Conservation (phyloP, 35 echinoderm and acorn worm species). For the Nesometra sesokonis region DNA sequence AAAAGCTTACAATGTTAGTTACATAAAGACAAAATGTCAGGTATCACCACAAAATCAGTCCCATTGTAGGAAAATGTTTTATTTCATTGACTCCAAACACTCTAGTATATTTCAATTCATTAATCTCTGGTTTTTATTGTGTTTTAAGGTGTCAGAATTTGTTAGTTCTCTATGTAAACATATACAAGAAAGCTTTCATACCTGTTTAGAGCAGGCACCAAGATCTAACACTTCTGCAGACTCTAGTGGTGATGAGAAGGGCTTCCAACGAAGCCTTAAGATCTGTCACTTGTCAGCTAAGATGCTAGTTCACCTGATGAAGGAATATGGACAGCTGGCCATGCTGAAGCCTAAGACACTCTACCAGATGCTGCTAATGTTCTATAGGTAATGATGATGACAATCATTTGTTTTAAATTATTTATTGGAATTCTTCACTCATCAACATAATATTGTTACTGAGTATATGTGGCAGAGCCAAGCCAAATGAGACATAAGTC, state of each 20-base stretch:
- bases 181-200: constrained; percentile 54
- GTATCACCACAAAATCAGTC: too few relatives aligned
- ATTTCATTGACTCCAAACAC: too few relatives aligned
- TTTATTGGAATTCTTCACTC: too few relatives aligned
- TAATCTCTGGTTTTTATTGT: background rate
- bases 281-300: constrained; percentile 71
- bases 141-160: constrained; percentile 30
- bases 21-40: too few relatives aligned
- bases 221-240: background rate
- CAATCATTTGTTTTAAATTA: too few relatives aligned
- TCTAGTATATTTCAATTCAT: background rate
- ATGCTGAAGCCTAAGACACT: constrained; percentile 23
- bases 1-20: too few relatives aligned
- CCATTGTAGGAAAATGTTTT: too few relatives aligned
- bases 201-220: constrained; percentile 45
- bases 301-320: constrained; percentile 82
- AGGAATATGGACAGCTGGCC: constrained; percentile 53
- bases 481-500: too few relatives aligned
- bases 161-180: constrained; percentile 44
- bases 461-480: too few relatives aligned
- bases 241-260: constrained; percentile 53
- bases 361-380: constrained; percentile 21
- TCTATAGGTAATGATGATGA: constrained; percentile 43
- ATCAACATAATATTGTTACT: too few relatives aligned
- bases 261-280: constrained; percentile 64